phyloP scores from a whole-genome alignment of 2,888 invertebrate genomes.

The Tridacna gigas region DNA sequence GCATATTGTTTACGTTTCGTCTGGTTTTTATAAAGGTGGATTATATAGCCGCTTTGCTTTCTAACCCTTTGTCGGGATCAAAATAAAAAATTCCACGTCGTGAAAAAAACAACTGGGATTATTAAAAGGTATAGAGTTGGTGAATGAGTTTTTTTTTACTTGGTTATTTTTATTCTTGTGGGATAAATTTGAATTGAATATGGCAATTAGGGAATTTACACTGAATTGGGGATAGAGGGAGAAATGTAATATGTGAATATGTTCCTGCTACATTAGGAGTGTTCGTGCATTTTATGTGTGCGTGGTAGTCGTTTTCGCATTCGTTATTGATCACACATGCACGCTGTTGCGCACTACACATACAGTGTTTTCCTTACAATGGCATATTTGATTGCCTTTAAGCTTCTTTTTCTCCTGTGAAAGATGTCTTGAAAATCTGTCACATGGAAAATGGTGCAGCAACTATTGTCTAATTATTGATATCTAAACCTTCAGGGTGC shows the following conservation, averaged over 20 bases:
- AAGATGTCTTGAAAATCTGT: too few species aligned
- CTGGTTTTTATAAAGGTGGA: conserved; percentile 59
- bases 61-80: background rate
- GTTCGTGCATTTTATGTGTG: background rate
- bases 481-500: too few species aligned
- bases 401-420: background rate
- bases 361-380: background rate
- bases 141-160: background rate
- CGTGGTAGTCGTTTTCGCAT: background rate
- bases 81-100: background rate
- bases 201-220: too few species aligned
- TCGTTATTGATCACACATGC: background rate
- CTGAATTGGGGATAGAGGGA: too few species aligned
- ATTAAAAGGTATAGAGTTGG: background rate
- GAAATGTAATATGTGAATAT: too few species aligned
- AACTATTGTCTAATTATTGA: too few species aligned
- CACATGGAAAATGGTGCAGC: too few species aligned
- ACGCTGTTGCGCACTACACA: background rate
- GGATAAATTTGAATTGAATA: too few species aligned
- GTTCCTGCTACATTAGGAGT: too few species aligned
- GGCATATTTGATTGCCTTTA: too few species aligned
- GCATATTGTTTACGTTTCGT: conserved; percentile 59
- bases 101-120: background rate
- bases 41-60: conserved; percentile 25
- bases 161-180: background rate